Conservation (phyloP, 2,888 invertebrate species). For the Lithophane semibrunnea region DNA sequence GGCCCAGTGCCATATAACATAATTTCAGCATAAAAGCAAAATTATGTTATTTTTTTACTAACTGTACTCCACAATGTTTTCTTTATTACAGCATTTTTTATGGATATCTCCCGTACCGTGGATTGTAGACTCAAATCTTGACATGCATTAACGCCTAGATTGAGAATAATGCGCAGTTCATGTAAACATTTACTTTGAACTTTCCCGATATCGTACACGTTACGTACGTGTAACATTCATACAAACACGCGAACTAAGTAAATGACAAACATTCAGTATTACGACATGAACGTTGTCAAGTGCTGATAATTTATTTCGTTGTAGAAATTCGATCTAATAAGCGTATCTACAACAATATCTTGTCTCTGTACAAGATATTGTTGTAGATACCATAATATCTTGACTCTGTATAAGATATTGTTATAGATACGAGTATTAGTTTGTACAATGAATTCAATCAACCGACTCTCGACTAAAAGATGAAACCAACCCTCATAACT, state of each 20-base stretch:
- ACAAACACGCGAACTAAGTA: not conserved
- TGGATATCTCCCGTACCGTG: not conserved
- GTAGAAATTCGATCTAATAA: not conserved
- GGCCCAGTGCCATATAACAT: not conserved
- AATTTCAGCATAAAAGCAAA: not conserved
- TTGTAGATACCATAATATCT: no score
- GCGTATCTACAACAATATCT: not conserved
- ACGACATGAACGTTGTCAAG: no score
- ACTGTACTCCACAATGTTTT: not conserved
- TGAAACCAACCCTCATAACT: not conserved
- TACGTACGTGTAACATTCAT: not conserved
- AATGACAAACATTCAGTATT: not conserved
- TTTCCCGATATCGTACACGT: not conserved
- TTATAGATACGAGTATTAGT: no score
- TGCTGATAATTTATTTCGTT: not conserved
- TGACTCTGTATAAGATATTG: no score
- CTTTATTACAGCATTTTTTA: not conserved
- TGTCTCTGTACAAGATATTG: not conserved
- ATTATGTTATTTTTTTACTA: not conserved
- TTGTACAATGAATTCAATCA: not conserved
- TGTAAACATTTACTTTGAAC: slow-evolving; percentile 3
- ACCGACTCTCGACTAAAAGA: not conserved
- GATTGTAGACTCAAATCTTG: slow-evolving; percentile 3
- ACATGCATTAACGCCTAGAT: not conserved
- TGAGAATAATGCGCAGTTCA: not conserved